These are phyloP conservation scores for Amphiprion percula DNA, from an alignment of 2,113 vertebrate genomes.

Conservation along the genomic window DNA sequence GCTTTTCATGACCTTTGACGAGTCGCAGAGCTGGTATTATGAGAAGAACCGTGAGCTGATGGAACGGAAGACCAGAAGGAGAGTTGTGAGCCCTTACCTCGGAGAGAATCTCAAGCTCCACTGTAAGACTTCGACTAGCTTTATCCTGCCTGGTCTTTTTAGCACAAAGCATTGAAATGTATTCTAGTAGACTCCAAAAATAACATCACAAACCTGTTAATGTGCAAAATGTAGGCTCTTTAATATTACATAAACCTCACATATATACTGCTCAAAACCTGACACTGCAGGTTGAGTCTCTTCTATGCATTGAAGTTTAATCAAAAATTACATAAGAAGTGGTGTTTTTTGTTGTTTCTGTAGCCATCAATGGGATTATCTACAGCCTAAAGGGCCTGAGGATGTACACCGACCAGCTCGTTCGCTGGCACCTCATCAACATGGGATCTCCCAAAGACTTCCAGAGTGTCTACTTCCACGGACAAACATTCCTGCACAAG, in stretches of 20 bases:
- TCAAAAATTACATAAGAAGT: background rate
- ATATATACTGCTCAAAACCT: no score
- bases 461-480: constrained; percentile 94
- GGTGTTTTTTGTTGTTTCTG: background rate
- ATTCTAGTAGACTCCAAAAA: no score
- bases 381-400: constrained; percentile 90
- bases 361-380: constrained; percentile 95
- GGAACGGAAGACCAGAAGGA: constrained; percentile 65
- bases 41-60: constrained; percentile 79
- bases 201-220: no score
- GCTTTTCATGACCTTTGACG: constrained; percentile 96
- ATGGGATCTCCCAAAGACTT: constrained; percentile 91
- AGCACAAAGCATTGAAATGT: no score
- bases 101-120: constrained; percentile 87
- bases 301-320: no score
- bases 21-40: constrained; percentile 96
- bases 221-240: no score
- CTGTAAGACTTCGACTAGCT: constrained; percentile 79
- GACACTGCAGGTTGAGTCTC: no score
- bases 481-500: constrained; percentile 92
- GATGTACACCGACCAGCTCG: constrained; percentile 91
- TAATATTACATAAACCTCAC: no score
- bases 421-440: constrained; percentile 92
- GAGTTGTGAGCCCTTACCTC: constrained; percentile 43
- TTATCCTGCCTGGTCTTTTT: background rate